A percentile compares a stretch with the other conserved stretches of the same genome.
Conservation (phyloP, 2,113 vertebrate genomes). For the Odocoileus hemionus region DNA sequence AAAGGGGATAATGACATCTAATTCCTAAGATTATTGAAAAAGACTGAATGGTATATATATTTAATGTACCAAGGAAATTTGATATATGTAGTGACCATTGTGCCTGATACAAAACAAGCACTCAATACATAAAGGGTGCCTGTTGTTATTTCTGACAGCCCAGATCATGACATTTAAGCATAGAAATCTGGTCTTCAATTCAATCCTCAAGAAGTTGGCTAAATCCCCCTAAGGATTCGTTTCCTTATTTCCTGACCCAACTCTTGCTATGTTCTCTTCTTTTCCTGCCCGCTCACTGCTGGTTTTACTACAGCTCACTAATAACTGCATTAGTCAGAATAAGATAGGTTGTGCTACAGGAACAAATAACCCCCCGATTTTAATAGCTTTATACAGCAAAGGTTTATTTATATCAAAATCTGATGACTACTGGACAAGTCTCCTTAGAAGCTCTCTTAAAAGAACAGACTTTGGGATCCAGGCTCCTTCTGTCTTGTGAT, state of each 20-base stretch:
- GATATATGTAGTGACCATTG: neutral
- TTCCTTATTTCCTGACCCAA: neutral
- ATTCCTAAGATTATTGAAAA: neutral
- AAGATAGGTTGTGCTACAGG: neutral
- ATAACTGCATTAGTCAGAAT: neutral
- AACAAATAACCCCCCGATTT: neutral
- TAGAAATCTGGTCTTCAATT: neutral
- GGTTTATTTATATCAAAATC: neutral
- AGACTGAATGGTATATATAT: neutral
- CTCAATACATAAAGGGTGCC: neutral
- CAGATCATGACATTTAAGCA: neutral
- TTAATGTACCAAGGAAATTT: neutral
- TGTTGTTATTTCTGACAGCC: neutral
- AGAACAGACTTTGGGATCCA: neutral
- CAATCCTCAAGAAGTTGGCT: neutral
- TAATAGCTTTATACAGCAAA: neutral
- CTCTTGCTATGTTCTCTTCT: neutral
- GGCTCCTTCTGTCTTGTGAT: neutral
- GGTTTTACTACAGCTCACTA: neutral
- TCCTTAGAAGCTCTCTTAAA: neutral
- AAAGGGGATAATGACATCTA: neutral
- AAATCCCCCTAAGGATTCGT: neutral
- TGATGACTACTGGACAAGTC: neutral
- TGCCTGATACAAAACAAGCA: neutral
- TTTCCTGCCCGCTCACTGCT: neutral